These are phyloP conservation scores for Odontophorus gujanensis DNA, from an alignment of 2,113 vertebrate species.

Conservation along the genomic window DNA sequence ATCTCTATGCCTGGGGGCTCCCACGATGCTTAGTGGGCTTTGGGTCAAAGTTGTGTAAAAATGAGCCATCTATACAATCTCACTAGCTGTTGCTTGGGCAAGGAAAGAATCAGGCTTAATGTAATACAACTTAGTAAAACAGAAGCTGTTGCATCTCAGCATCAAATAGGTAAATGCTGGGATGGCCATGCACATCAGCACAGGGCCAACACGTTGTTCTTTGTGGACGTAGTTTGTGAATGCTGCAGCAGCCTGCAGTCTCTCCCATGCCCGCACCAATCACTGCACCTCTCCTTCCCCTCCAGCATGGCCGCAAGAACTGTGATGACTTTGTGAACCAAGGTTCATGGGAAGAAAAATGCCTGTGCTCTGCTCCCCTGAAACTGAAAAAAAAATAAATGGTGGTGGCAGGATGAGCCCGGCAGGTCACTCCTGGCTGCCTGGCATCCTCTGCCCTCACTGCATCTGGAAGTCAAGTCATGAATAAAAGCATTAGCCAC, in stretches of 20 bases:
- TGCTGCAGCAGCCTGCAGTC: not conserved
- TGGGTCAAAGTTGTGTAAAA: not conserved
- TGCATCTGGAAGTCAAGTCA: not conserved
- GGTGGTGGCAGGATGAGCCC: not conserved
- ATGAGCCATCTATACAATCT: not conserved
- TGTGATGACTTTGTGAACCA: accelerated
- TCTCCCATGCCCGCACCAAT: accelerated
- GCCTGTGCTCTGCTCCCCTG: accelerated
- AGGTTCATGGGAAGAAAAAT: not conserved
- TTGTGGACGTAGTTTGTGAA: not conserved
- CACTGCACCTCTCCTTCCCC: not conserved
- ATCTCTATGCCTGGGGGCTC: accelerated
- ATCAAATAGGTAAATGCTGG: not conserved
- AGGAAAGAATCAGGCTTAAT: not conserved
- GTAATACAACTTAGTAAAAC: not conserved
- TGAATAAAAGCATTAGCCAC: constrained; percentile 62
- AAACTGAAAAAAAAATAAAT: not conserved
- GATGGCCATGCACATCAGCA: not conserved
- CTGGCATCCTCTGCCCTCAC: not conserved
- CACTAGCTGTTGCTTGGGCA: not conserved
- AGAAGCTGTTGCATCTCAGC: not conserved
- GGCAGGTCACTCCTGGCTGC: accelerated
- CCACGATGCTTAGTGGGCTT: accelerated
- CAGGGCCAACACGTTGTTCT: not conserved
- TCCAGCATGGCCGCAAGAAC: not conserved